phyloP scores from a whole-genome alignment of 2,888 invertebrate species.

The Drosophila meridionalis region DNA sequence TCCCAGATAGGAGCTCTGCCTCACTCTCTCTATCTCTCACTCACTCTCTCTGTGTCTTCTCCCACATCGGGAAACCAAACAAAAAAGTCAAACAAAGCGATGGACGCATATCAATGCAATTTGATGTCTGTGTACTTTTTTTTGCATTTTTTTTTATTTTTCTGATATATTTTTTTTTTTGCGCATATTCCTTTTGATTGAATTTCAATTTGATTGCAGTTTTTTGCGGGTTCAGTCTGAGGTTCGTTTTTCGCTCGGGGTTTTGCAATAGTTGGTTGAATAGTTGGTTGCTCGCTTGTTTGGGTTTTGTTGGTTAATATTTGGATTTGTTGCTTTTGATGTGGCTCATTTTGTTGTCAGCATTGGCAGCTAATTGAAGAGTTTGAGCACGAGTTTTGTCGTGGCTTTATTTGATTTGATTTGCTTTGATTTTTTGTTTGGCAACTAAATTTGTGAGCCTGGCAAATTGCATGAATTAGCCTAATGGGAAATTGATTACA shows the following conservation, averaged over 20 bases:
- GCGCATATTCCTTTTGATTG: conserved; percentile 69
- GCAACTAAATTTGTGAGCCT: conserved; percentile 9
- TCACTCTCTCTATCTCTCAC: neutral
- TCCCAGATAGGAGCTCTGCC: conserved; percentile 1
- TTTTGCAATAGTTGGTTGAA: conserved; percentile 35
- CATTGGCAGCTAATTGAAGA: conserved; percentile 16
- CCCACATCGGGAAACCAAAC: conserved; percentile 54
- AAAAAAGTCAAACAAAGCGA: conserved; percentile 69
- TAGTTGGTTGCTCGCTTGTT: conserved; percentile 6
- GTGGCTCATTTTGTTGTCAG: conserved; percentile 50
- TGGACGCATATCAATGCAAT: conserved; percentile 74
- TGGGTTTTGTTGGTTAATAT: conserved; percentile 43
- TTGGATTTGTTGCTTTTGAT: conserved; percentile 49
- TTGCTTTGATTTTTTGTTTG: conserved; percentile 7
- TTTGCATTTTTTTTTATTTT: neutral
- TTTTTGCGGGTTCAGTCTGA: conserved; percentile 36
- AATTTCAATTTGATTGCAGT: conserved; percentile 74
- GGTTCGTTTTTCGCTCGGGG: conserved; percentile 16
- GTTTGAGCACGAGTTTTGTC: conserved; percentile 8
- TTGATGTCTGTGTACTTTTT: conserved; percentile 63
- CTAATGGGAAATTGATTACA: conserved; percentile 11
- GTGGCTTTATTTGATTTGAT: neutral
- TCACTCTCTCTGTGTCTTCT: neutral
- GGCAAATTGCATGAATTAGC: conserved; percentile 25
- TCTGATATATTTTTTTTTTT: conserved; percentile 9